Base-by-base conservation (phyloP, 2,888 invertebrate species). In the Brenthis hecate region DNA sequence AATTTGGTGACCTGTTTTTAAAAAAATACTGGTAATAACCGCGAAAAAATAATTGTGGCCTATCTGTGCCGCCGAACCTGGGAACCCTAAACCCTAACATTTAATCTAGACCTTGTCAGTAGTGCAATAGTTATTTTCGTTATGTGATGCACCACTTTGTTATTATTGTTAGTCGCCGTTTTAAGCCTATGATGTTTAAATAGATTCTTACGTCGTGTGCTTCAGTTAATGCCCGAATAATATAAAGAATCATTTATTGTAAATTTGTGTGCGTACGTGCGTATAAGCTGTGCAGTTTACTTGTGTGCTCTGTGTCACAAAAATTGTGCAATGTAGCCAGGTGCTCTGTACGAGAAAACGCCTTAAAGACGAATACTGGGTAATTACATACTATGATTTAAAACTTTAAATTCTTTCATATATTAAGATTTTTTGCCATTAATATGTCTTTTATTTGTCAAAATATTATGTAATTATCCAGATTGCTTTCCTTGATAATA, bases 1-100 rank as follows among this genome's bases (percentile, higher is more conserved):
- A 98, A 96, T 95, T 97, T 97, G 93, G 95, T 96, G 94, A 96
- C 96, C 97, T 93, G 93, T 91, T 89, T 85, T 90, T 87, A 89
- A 78, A 92, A 90, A 28, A 91, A 92, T 73, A 90, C 80, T 85
- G 87, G 91, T 89, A 88, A 89, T 89, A 85, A 81, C 85, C 86
- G 87, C 84, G 80, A 80, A 76, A 77, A 73, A 73, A 74, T 78
- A 76, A 75, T 72, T 73, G 69, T 78, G 78, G 80, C 84, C 84
- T 86, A 88, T 88, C 91, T 91, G 91, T 88, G 86, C 85, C 85
- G 91, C 92, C 92, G 92, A 92, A 91, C 92, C 89, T 85, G 78
- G 78, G 77, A 74, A 76, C 75, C 82, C 85, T 87, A 83, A 62
- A 65, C 72, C 75, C 76, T 77, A 75, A 80, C 78, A 80, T 72